Evolutionary conservation across 2,113 vertebrate genomes (phyloP).

Genomic region (Lasiurus cinereus): DNA sequence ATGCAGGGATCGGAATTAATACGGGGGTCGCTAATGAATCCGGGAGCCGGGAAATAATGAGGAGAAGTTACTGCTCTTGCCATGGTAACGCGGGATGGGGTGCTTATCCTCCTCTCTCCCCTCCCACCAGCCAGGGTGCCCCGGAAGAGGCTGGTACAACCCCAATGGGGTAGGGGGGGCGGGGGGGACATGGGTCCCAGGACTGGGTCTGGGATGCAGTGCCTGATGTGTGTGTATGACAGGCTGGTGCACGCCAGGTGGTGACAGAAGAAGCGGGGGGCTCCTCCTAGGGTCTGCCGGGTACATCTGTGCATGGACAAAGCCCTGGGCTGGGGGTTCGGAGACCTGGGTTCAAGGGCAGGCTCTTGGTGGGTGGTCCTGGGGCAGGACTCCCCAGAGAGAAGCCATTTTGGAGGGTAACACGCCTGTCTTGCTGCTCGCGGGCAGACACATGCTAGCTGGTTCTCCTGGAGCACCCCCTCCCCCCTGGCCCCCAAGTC

Average conservation of each 20-base stretch:
- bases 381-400: accelerated
- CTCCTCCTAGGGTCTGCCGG: accelerated
- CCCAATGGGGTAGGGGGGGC: not conserved
- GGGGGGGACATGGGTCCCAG: not conserved
- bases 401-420: accelerated
- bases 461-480: accelerated
- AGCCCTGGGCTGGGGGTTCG: no score
- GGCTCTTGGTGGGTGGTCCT: not conserved
- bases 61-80: conserved; percentile 58
- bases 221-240: not conserved
- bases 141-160: accelerated
- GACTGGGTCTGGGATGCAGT: not conserved
- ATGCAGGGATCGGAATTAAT: conserved; percentile 48
- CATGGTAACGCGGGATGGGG: accelerated
- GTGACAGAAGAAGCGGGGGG: not conserved
- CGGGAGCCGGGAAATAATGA: conserved; percentile 67
- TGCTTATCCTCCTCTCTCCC: not conserved
- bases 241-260: accelerated
- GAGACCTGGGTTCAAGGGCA: not conserved
- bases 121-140: not conserved
- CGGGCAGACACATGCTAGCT: not conserved
- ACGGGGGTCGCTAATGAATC: conserved; percentile 73
- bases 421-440: accelerated
- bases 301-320: not conserved
- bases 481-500: accelerated